A percentile compares a stretch with the other conserved stretches of the same genome.
Conservation (phyloP, 2,797 vertebrate species). For the Syncerus caffer region DNA sequence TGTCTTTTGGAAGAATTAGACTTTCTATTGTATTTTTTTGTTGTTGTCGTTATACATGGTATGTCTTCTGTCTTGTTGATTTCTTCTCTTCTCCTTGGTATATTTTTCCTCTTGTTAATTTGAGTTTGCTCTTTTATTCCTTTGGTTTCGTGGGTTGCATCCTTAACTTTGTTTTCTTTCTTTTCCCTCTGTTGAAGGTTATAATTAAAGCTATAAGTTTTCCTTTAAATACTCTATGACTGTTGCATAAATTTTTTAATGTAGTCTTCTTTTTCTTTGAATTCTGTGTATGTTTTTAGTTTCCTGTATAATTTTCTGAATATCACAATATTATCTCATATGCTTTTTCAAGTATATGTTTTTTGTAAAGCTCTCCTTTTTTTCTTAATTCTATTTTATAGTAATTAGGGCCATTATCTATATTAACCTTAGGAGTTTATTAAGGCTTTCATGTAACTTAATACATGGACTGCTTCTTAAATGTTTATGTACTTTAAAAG, state of each 20-base stretch:
- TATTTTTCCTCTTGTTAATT: neutral
- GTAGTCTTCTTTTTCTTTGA: neutral
- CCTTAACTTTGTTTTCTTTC: neutral
- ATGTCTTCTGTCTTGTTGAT: neutral
- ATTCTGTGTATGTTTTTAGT: neutral
- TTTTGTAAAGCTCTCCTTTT: neutral
- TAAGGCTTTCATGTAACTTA: neutral
- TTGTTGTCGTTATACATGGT: neutral
- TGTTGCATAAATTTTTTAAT: neutral
- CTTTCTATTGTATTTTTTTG: constrained; percentile 14
- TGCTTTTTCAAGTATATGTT: neutral
- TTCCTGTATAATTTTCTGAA: neutral
- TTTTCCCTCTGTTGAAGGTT: neutral
- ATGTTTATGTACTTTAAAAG: neutral
- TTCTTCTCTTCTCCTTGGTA: neutral
- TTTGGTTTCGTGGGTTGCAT: neutral
- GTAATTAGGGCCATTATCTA: neutral
- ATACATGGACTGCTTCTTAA: neutral
- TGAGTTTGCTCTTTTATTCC: neutral
- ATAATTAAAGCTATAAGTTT: constrained; percentile 33
- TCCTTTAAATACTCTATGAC: neutral
- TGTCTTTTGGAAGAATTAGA: neutral
- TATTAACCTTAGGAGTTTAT: constrained; percentile 26
- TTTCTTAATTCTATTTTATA: neutral
- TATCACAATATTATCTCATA: neutral